A percentile compares a stretch with the other conserved stretches of the same genome.
phyloP scores from a whole-genome alignment of 2,113 vertebrate species.

The Callipepla californica region DNA sequence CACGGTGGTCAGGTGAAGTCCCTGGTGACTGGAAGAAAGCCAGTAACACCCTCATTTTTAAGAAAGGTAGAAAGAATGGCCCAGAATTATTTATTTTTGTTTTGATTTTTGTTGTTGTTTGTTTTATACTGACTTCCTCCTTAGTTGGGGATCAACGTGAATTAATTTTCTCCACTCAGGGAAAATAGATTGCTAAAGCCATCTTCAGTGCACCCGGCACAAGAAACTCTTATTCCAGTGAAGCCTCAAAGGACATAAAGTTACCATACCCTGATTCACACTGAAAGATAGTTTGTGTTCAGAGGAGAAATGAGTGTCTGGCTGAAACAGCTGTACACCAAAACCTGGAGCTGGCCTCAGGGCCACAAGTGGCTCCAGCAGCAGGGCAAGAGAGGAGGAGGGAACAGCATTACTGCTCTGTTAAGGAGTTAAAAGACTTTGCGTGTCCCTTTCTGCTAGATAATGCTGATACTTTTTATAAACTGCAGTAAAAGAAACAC shows the following conservation, averaged over 20 bases:
- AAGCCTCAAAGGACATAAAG: background rate
- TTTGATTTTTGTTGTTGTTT: background rate
- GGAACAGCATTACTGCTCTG: background rate
- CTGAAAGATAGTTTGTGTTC: background rate
- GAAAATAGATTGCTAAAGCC: background rate
- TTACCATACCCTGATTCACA: background rate
- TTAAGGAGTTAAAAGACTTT: background rate
- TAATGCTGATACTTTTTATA: background rate
- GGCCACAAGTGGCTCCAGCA: background rate
- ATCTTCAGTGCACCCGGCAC: background rate
- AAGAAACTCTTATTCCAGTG: background rate
- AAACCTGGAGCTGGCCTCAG: background rate
- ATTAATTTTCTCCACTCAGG: background rate
- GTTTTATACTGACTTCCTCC: background rate
- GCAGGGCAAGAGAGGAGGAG: rapidly evolving
- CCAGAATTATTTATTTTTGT: background rate
- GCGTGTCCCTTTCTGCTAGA: background rate
- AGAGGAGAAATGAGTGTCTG: background rate
- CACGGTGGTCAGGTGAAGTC: no score
- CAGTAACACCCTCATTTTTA: no score
- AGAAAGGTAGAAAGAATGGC: no score
- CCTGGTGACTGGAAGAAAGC: no score
- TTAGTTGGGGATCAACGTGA: background rate
- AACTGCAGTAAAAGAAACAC: background rate
- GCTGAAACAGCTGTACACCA: background rate